phyloP scores from a whole-genome alignment of 2,888 invertebrate species.

The Drosophila hawaiiensis region DNA sequence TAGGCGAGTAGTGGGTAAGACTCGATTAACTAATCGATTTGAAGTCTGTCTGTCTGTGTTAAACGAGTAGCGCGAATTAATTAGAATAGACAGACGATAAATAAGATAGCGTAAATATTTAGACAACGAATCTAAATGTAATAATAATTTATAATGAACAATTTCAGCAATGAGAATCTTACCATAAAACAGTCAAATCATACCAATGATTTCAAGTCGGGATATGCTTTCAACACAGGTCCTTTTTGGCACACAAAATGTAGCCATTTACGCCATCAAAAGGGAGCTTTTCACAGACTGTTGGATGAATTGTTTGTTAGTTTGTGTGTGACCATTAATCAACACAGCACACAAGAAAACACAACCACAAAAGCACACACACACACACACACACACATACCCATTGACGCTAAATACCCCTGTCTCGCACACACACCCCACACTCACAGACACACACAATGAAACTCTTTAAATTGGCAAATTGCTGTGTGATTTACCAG shows the following conservation, averaged over 20 bases:
- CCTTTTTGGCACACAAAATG: slow-evolving; percentile 5
- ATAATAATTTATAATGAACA: not conserved
- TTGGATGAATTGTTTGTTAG: slow-evolving; percentile 58
- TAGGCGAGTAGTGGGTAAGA: not conserved
- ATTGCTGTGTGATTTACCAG: slow-evolving; percentile 81
- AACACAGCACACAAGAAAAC: slow-evolving; percentile 56
- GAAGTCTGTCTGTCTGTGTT: slow-evolving; percentile 9
- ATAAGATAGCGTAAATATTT: not conserved
- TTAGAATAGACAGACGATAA: not conserved
- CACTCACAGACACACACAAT: slow-evolving; percentile 18
- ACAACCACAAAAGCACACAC: slow-evolving; percentile 28
- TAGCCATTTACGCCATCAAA: slow-evolving; percentile 18
- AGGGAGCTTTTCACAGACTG: slow-evolving; percentile 47
- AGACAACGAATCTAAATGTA: not conserved
- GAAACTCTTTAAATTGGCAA: slow-evolving; percentile 76
- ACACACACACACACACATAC: slow-evolving; percentile 10
- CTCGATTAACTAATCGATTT: slow-evolving; percentile 57
- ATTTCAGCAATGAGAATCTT: not conserved
- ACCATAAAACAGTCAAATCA: not conserved
- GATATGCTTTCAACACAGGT: not conserved
- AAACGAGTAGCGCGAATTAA: not conserved
- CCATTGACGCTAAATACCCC: slow-evolving; percentile 46
- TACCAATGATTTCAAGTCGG: not conserved
- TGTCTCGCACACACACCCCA: slow-evolving; percentile 11
- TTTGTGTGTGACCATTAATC: slow-evolving; percentile 73